Percentiles rank a stretch among this genome's conserved stretches.
These are phyloP conservation scores for Columba livia DNA, from an alignment of 2,113 vertebrate genomes.

Conservation along the genomic window DNA sequence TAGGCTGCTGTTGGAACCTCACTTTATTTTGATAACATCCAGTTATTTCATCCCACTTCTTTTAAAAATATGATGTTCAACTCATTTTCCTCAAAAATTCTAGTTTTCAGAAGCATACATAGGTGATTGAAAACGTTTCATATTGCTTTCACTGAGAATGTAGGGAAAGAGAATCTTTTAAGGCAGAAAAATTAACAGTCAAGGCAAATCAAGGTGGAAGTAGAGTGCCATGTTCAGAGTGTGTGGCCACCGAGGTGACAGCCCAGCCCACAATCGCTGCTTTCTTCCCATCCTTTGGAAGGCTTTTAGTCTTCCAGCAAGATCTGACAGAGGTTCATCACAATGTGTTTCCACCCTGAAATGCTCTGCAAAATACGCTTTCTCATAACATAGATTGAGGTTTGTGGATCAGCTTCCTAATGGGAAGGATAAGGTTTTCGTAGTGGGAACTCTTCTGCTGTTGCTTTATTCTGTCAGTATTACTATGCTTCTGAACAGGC, in stretches of 20 bases:
- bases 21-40: not conserved
- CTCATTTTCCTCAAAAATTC: not conserved
- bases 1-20: not conserved
- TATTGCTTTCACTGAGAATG: not conserved
- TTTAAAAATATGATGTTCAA: not conserved
- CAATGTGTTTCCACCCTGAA: not conserved
- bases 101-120: not conserved
- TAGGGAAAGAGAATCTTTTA: not conserved
- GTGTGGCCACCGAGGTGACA: not conserved
- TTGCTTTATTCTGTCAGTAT: conserved; percentile 36
- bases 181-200: not conserved
- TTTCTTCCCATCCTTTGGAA: not conserved
- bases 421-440: not conserved
- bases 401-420: not conserved
- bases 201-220: not conserved
- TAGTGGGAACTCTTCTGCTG: not conserved
- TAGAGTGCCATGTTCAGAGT: not conserved
- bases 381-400: not conserved
- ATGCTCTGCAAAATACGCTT: not conserved
- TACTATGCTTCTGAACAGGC: conserved; percentile 45
- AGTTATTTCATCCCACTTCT: not conserved
- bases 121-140: not conserved
- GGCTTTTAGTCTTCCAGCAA: not conserved
- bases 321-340: not conserved
- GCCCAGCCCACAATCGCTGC: no score